These are phyloP conservation scores for Drosophila sp. DNA, from an alignment of 1,140 invertebrate species.

Conservation along the genomic window DNA sequence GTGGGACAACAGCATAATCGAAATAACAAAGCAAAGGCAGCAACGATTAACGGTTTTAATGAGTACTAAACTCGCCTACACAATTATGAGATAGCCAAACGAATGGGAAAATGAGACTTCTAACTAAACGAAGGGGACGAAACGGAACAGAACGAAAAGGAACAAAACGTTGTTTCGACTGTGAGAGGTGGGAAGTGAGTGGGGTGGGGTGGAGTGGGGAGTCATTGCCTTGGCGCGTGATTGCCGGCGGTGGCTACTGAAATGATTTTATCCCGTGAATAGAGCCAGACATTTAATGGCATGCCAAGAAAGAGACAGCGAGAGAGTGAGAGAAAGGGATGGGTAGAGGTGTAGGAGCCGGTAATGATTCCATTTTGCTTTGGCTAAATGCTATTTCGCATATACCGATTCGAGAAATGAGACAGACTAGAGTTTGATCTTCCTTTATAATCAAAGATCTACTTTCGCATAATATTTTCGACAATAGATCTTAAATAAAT, in stretches of 20 bases:
- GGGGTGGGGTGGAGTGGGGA: background rate
- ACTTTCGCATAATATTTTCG: no score
- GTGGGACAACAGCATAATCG: slow-evolving; percentile 38
- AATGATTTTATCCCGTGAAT: slow-evolving; percentile 19
- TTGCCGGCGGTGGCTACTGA: slow-evolving; percentile 44
- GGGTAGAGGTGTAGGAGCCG: background rate
- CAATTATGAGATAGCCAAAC: slow-evolving; percentile 71
- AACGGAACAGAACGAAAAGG: background rate
- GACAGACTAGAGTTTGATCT: no score
- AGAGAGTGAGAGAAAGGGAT: background rate
- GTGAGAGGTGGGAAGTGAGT: background rate
- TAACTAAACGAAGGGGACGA: background rate
- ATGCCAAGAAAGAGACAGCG: slow-evolving; percentile 3
- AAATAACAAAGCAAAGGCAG: slow-evolving; percentile 43
- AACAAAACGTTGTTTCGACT: background rate
- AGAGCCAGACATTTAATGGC: slow-evolving; percentile 22
- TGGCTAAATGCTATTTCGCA: background rate
- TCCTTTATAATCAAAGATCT: no score
- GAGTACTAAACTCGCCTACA: slow-evolving; percentile 76
- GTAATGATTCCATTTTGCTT: slow-evolving; percentile 9
- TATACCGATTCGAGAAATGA: background rate
- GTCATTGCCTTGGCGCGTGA: slow-evolving; percentile 47
- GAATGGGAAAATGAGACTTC: background rate
- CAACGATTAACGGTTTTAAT: slow-evolving; percentile 76
- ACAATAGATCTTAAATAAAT: no score